phyloP scores from a whole-genome alignment of 2,797 vertebrate species.

The Taenioides sp. region DNA sequence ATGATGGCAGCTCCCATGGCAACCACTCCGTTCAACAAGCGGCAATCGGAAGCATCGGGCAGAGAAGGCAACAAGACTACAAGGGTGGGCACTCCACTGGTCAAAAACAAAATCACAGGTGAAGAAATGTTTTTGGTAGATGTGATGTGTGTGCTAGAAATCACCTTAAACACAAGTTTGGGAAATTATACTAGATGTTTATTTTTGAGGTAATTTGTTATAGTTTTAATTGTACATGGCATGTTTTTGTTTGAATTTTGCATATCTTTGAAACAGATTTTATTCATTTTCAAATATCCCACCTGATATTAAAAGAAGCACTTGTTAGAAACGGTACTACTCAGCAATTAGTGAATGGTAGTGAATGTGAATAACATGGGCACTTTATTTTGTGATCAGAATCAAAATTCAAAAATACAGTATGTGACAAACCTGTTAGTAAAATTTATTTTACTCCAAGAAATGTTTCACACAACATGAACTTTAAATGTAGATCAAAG shows the following conservation, averaged over 20 bases:
- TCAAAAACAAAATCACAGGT: slow-evolving; percentile 37
- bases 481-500: background rate
- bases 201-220: no score
- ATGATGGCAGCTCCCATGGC: slow-evolving; percentile 34
- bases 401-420: background rate
- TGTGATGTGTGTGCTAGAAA: background rate
- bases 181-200: no score
- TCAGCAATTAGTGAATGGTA: no score
- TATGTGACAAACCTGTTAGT: background rate
- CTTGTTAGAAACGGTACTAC: no score
- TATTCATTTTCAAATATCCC: no score
- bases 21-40: slow-evolving; percentile 46
- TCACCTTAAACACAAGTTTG: no score
- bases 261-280: no score
- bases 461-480: background rate
- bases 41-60: slow-evolving; percentile 27
- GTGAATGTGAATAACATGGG: no score
- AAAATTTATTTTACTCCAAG: background rate
- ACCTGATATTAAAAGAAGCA: no score
- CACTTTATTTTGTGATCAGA: background rate
- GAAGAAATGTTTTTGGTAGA: slow-evolving; percentile 26
- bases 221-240: no score
- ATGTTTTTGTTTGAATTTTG: no score
- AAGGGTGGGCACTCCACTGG: slow-evolving; percentile 22
- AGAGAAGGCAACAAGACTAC: slow-evolving; percentile 39